A percentile compares a stretch with the other conserved stretches of the same genome.
Conservation (phyloP, 2,113 vertebrate species). For the Camelus bactrianus region DNA sequence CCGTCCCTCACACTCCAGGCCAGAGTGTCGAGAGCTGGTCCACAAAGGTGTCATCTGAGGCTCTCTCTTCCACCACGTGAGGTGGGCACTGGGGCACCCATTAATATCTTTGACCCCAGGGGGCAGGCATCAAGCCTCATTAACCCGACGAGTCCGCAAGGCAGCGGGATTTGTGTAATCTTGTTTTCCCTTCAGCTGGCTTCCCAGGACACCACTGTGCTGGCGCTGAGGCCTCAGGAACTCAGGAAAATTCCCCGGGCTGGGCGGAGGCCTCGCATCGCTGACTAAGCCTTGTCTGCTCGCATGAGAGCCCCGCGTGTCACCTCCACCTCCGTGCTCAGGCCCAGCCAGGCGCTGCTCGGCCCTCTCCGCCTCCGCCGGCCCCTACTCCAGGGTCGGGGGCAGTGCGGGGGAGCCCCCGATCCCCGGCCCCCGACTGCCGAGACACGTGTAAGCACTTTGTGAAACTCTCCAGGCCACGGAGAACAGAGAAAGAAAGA, state of each 20-base stretch:
- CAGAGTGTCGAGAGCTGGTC: conserved; percentile 74
- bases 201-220: conserved; percentile 84
- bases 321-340: conserved; percentile 61
- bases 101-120: conserved; percentile 85
- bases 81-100: conserved; percentile 74
- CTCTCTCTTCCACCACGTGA: fast-evolving
- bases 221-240: conserved; percentile 79
- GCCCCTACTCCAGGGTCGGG: not conserved
- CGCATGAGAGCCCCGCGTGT: not conserved
- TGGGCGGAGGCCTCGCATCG: conserved; percentile 72
- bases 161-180: conserved; percentile 87
- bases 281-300: conserved; percentile 63
- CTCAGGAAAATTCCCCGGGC: conserved; percentile 78
- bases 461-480: not conserved
- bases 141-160: conserved; percentile 84
- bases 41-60: conserved; percentile 1
- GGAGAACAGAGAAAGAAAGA: not conserved
- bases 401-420: not conserved
- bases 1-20: not conserved
- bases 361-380: not conserved
- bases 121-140: conserved; percentile 84
- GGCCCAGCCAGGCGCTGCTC: not conserved
- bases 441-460: not conserved
- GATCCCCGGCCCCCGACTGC: fast-evolving
- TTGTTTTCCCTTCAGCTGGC: conserved; percentile 86